These are phyloP conservation scores for Montipora capitata DNA, from an alignment of 92 coral and sea anemone genomes.

Conservation along the genomic window DNA sequence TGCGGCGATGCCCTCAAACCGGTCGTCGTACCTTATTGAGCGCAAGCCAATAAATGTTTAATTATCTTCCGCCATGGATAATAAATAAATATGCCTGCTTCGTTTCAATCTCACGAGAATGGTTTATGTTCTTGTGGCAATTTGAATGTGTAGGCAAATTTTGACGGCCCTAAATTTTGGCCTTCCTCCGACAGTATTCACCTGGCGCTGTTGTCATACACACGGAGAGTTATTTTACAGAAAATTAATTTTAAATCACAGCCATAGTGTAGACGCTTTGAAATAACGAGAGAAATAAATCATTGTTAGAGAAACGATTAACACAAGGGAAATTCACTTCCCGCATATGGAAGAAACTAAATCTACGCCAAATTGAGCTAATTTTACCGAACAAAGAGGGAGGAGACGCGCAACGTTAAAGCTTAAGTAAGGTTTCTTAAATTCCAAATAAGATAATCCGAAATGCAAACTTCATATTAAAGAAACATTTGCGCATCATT, in stretches of 20 bases:
- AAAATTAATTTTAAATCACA: conserved; percentile 16
- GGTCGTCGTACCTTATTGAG: conserved; percentile 38
- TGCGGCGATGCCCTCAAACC: conserved; percentile 49
- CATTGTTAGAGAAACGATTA: not conserved
- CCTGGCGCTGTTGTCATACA: not conserved
- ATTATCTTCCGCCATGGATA: conserved; percentile 45
- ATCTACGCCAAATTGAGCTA: conserved; percentile 2
- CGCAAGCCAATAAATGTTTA: conserved; percentile 51
- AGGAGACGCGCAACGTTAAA: not conserved
- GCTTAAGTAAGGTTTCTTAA: not conserved
- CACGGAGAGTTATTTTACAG: not conserved
- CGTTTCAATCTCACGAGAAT: conserved; percentile 5
- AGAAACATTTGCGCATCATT: conserved; percentile 6
- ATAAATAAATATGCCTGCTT: conserved; percentile 44
- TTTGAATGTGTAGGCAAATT: not conserved
- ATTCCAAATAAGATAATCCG: conserved; percentile 42
- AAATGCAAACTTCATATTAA: conserved; percentile 21
- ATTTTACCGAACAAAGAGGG: conserved; percentile 15
- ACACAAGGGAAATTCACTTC: not conserved
- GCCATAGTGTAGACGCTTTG: not conserved
- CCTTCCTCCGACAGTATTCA: not conserved
- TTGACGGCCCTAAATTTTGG: not conserved
- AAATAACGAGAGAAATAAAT: not conserved
- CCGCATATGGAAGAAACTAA: not conserved
- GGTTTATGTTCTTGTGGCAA: not conserved